Base-by-base conservation (phyloP, 2,113 vertebrate species). In the Vombatus ursinus region DNA sequence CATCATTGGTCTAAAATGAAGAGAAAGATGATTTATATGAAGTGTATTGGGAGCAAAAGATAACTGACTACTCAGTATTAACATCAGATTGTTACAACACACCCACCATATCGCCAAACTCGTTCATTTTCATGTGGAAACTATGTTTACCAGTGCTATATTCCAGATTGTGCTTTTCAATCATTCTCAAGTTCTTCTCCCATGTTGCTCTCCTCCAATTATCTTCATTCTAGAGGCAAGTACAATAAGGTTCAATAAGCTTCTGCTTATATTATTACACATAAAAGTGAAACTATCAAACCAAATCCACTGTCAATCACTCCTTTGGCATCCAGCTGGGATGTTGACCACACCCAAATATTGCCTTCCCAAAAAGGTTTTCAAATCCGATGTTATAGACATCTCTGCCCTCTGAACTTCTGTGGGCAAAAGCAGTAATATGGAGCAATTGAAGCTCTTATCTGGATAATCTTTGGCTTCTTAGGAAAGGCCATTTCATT, bases 101-200 rank as follows among this genome's bases (percentile, higher is more conserved):
- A 96, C 99, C 84, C 97, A 99, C 99, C 99, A 99, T 99, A 98
- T 99, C 99, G 1, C 99, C 99, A 44, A 99, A 99, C 94, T 99
- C 99, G 97, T 99, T 99, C 99, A 99, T 99, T 92, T 98, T 99
- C 98, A 99, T 92, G 5, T 97, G 96, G 98, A 99, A 99, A 47
- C 99, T 97, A 92, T 99, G 99, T 53, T 98, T 99, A 90, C 99
- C 99, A 96, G 99, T 49, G 0, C 99, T 99, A 97, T 99, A 99
- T 31, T 99, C 99, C 95, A 99, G 99, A 94, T 99, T 99, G 98
- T 99, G 99, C 94, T 99, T 52, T 93, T 99, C 98, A 61, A 99
- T 99, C 98, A 98, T 99, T 95, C 97, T 99, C 98, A 99, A 93
- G 93, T 99, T 99, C 96, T 99, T 99, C 98, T 99, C 99, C 99